Evolutionary conservation across 2,888 invertebrate species (phyloP).

Genomic region (Drosophila merina): DNA sequence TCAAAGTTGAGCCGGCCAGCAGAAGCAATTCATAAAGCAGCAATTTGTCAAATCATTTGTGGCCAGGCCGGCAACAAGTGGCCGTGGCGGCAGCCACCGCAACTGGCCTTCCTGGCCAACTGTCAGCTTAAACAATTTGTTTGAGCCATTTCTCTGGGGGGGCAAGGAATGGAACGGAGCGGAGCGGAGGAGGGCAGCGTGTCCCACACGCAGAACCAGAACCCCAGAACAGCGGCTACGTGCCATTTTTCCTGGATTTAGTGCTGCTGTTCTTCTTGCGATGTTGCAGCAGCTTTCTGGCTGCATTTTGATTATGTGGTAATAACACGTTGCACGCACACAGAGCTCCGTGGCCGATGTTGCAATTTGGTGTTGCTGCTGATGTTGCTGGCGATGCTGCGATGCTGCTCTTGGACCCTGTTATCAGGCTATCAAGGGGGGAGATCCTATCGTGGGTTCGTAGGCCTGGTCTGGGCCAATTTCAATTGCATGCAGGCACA

Average conservation of each 20-base stretch:
- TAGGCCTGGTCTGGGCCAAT: constrained; percentile 49
- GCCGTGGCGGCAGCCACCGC: constrained; percentile 12
- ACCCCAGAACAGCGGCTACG: constrained; percentile 48
- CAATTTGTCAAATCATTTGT: constrained; percentile 78
- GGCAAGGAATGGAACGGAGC: background rate
- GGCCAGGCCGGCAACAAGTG: constrained; percentile 63
- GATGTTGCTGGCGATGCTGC: constrained; percentile 46
- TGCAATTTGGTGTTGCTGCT: constrained; percentile 54
- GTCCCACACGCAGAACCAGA: constrained; percentile 52
- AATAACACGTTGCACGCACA: constrained; percentile 79
- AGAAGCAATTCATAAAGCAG: constrained; percentile 71
- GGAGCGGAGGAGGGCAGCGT: constrained; percentile 31
- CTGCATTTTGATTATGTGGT: constrained; percentile 79
- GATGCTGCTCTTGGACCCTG: constrained; percentile 60
- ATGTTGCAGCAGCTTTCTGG: constrained; percentile 30
- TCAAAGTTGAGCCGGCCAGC: constrained; percentile 48
- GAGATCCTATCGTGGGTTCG: background rate
- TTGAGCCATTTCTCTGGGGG: constrained; percentile 68
- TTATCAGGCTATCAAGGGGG: constrained; percentile 57
- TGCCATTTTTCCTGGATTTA: constrained; percentile 53
- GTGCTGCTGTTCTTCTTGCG: constrained; percentile 18
- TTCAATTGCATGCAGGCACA: constrained; percentile 69
- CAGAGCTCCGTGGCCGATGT: constrained; percentile 44
- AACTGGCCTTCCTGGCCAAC: constrained; percentile 62
- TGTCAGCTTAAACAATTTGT: constrained; percentile 81